Base-by-base conservation (phyloP, 2,888 invertebrate species). In the Phaonia tiefii region DNA sequence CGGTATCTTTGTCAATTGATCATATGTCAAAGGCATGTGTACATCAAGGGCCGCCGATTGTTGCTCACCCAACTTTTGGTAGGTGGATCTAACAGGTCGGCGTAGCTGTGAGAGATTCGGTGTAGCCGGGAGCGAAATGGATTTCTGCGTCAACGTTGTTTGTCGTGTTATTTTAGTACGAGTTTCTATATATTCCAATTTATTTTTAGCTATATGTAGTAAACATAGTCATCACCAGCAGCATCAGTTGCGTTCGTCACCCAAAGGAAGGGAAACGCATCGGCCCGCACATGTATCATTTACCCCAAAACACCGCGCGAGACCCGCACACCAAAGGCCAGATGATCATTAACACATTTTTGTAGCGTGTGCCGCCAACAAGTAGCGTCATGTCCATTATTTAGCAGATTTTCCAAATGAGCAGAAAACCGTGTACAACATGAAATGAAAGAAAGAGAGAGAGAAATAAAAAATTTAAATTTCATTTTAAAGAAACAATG, bases 41-140 rank as follows among this genome's bases (percentile, higher is more conserved):
- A 78, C 15, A 15, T 26, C 44, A 26, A 44, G 51, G 54, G 10
- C 17, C 1, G 22, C 17, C 51, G 44, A 5, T 51, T 54, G 72
- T n/a, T 80, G 51, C 37, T 82, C 82, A 49, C 74, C 79, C 37
- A 87, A 75, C 74, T 85, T 86, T 75, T 84, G 86, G 77, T 87
- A 87, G 65, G 79, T 82, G 20, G 75, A 80, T 42, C 82, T 80
- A 75, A 79, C 82, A 67, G 83, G 80, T 26, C 85, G 84, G 51
- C 84, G 77, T 66, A 86, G 72, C 58, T 86, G 86, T 83, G 85
- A 86, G 54, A 87, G 78, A 76, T 87, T 86, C 42, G 87, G 87
- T 76, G 87, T 87, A 22, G 84, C 83, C 39, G 87, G 87, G 83
- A 87, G 63, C 58, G 87, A 87, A 22, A 83, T 85, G 15, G 87